A percentile compares a stretch with the other conserved stretches of the same genome.
Evolutionary conservation across 1,140 invertebrate genomes (phyloP).

Genomic region (Neuroterus valhalla): DNA sequence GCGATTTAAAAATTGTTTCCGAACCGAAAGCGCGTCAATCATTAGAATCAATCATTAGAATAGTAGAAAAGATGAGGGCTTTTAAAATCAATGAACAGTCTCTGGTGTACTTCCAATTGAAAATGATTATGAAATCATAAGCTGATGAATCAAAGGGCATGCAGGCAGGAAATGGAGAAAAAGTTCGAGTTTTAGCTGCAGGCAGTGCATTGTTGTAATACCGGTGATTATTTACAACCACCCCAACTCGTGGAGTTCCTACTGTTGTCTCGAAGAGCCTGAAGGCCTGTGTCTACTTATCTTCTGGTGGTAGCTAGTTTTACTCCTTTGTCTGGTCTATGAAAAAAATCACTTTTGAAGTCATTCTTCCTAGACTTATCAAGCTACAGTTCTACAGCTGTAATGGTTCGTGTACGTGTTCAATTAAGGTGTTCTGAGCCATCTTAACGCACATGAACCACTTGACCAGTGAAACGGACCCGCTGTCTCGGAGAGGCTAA

Average conservation of each 20-base stretch:
- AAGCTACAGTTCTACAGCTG: too few species aligned
- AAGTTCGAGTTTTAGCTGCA: constrained; percentile 36
- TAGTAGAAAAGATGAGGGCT: too few species aligned
- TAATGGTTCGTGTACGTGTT: too few species aligned
- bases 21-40: too few species aligned
- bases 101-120: neutral
- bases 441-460: too few species aligned
- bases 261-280: constrained; percentile 34
- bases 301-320: neutral
- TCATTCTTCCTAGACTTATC: neutral
- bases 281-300: constrained; percentile 41
- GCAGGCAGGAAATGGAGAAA: constrained; percentile 15
- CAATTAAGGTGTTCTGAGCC: too few species aligned
- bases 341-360: neutral
- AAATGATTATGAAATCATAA: neutral
- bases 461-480: too few species aligned
- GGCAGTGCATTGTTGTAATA: constrained; percentile 56
- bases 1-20: neutral
- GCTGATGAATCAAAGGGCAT: neutral
- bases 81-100: too few species aligned
- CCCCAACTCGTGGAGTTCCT: constrained; percentile 29
- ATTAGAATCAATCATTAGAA: too few species aligned
- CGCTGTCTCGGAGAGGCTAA: too few species aligned
- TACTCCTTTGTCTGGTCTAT: constrained; percentile 9
- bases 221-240: constrained; percentile 55